phyloP scores from a whole-genome alignment of 2,888 invertebrate species.

The Nomada lathburiana region DNA sequence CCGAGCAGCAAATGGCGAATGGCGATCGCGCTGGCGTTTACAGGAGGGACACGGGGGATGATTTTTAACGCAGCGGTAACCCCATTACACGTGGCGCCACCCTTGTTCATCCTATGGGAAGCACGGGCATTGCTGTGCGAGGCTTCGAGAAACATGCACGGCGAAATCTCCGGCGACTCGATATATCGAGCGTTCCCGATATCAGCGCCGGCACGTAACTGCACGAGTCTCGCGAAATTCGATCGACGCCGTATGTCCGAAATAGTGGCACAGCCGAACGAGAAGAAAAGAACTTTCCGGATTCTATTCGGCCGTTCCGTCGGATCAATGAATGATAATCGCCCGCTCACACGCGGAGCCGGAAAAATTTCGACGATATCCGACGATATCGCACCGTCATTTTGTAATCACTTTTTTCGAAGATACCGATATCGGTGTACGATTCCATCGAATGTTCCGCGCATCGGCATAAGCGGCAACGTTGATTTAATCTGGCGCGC shows the following conservation, averaged over 20 bases:
- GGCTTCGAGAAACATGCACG: constrained; percentile 57
- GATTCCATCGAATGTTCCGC: constrained; percentile 5
- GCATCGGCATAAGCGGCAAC: constrained; percentile 7
- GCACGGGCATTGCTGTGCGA: constrained; percentile 46
- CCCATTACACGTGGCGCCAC: constrained; percentile 70
- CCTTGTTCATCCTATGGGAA: constrained; percentile 39
- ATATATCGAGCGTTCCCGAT: constrained; percentile 35
- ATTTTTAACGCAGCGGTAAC: constrained; percentile 73
- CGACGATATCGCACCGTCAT: background rate
- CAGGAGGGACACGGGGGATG: constrained; percentile 50
- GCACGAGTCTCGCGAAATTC: constrained; percentile 29
- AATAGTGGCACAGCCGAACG: background rate
- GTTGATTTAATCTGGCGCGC: constrained; percentile 29
- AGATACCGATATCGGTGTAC: background rate
- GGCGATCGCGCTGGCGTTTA: constrained; percentile 70
- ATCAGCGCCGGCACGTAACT: constrained; percentile 37
- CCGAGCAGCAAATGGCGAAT: constrained; percentile 51
- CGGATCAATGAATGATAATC: constrained; percentile 27
- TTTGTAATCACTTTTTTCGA: constrained; percentile 27
- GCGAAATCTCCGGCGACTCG: constrained; percentile 33
- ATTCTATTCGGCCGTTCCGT: constrained; percentile 24
- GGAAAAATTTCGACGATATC: no score
- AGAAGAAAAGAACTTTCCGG: constrained; percentile 19
- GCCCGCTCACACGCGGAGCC: background rate
- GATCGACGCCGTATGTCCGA: constrained; percentile 45